Evolutionary conservation across 2,113 vertebrate genomes (phyloP).

Genomic region (Cyanoramphus novaezelandiae): DNA sequence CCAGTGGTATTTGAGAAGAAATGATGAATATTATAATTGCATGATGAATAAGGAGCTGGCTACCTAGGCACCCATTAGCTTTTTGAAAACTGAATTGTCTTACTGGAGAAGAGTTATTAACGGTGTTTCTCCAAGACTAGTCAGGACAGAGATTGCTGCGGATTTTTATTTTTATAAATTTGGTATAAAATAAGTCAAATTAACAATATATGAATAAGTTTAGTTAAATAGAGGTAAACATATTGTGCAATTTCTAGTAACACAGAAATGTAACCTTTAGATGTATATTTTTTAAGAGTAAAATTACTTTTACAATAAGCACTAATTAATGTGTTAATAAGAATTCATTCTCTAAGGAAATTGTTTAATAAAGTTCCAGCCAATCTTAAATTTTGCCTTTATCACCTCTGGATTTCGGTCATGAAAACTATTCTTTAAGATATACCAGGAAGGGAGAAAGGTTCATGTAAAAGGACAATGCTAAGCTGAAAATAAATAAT

Average conservation of each 20-base stretch:
- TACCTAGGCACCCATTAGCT: not conserved
- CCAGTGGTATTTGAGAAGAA: not conserved
- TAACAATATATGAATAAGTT: not conserved
- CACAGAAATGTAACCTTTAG: accelerated
- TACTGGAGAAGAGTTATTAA: not conserved
- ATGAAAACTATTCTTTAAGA: not conserved
- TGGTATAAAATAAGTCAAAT: not conserved
- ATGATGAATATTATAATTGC: not conserved
- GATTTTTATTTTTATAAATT: not conserved
- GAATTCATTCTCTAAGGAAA: not conserved
- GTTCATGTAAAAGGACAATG: not conserved
- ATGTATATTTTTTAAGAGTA: not conserved
- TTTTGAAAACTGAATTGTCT: not conserved
- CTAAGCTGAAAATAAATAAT: not conserved
- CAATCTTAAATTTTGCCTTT: not conserved
- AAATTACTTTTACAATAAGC: not conserved
- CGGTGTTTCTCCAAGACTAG: not conserved
- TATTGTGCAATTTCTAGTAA: not conserved
- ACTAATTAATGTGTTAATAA: not conserved
- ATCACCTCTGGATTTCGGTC: accelerated
- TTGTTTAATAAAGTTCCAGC: not conserved
- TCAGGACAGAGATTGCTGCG: not conserved
- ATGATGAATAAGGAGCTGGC: not conserved
- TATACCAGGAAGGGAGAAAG: not conserved
- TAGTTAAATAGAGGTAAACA: not conserved